A percentile compares a stretch with the other conserved stretches of the same genome.
Conservation (phyloP, 2,797 vertebrate genomes). For the Sphenodon punctatus region DNA sequence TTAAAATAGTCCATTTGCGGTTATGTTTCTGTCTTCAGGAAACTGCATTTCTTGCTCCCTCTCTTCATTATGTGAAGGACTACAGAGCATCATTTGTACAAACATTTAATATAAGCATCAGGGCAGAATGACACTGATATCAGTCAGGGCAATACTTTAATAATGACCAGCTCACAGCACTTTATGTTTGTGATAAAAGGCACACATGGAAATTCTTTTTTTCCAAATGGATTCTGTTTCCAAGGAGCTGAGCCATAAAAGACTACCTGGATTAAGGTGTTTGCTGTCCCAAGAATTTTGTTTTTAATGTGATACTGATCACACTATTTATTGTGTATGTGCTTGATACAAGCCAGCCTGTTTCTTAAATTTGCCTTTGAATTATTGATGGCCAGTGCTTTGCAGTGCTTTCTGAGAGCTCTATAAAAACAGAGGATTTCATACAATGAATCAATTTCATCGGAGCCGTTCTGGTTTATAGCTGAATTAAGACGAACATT, state of each 20-base stretch:
- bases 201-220: not conserved
- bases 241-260: not conserved
- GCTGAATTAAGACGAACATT: not conserved
- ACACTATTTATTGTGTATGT: not conserved
- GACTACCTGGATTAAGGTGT: not conserved
- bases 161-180: not conserved
- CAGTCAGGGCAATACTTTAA: not conserved
- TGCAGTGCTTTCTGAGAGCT: not conserved
- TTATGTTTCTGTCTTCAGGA: not conserved
- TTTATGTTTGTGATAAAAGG: conserved; percentile 1
- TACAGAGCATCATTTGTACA: not conserved
- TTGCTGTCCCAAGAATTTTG: not conserved
- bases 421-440: not conserved
- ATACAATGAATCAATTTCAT: not conserved
- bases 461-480: not conserved
- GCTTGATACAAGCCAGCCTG: not conserved
- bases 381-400: not conserved
- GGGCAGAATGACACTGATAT: not conserved
- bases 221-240: not conserved
- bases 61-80: not conserved
- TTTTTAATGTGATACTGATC: not conserved
- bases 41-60: not conserved
- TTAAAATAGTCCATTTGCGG: not conserved
- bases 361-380: not conserved
- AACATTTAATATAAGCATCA: not conserved